Conservation (phyloP, 2,113 vertebrate species). For the Pleuronectes platessa region DNA sequence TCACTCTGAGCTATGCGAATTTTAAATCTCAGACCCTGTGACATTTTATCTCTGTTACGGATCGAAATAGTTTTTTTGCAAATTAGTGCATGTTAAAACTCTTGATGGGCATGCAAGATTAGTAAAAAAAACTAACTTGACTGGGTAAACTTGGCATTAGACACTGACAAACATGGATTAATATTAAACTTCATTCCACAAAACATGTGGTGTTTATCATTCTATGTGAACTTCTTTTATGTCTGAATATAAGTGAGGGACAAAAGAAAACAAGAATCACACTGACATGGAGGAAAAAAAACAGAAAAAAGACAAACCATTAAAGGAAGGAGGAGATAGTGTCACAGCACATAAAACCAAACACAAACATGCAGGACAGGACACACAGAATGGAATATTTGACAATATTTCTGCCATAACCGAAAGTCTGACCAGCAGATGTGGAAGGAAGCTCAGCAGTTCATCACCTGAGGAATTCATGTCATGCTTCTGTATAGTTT, state of each 20-base stretch:
- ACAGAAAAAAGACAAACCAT: slow-evolving; percentile 1
- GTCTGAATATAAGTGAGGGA: neutral
- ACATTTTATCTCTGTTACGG: neutral
- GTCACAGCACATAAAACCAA: neutral
- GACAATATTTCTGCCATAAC: neutral
- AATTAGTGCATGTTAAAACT: neutral
- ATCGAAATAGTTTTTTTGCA: neutral
- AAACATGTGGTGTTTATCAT: no score
- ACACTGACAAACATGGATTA: slow-evolving; percentile 12
- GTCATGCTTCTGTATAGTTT: neutral
- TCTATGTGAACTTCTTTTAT: neutral
- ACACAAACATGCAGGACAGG: slow-evolving; percentile 13
- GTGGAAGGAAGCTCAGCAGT: no score
- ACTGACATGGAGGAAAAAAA: neutral
- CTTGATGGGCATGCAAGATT: neutral
- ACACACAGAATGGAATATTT: neutral
- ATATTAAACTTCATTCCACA: neutral
- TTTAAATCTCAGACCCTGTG: neutral
- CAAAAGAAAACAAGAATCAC: neutral
- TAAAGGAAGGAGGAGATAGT: neutral
- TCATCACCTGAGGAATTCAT: neutral
- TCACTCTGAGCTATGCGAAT: neutral
- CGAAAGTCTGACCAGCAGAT: no score
- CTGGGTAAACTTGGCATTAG: neutral
- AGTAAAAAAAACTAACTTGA: slow-evolving; percentile 7